A percentile compares a stretch with the other conserved stretches of the same genome.
These are phyloP conservation scores for Drosophila paulistorum DNA, from an alignment of 1,140 invertebrate genomes.

Conservation along the genomic window DNA sequence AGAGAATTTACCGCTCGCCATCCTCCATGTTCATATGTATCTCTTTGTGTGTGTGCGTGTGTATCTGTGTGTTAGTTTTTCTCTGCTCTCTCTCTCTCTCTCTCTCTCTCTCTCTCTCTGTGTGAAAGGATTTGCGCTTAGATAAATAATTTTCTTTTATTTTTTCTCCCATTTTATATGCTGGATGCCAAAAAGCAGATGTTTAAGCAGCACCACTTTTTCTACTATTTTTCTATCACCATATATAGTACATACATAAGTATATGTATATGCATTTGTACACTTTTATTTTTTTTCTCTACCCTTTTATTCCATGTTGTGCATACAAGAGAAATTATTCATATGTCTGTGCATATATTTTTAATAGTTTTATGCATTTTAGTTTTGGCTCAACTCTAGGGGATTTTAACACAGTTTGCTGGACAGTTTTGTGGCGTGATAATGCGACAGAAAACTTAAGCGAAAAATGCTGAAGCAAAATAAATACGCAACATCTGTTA, in stretches of 20 bases:
- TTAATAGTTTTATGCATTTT: slow-evolving; percentile 50
- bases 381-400: slow-evolving; percentile 2
- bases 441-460: neutral
- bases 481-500: neutral
- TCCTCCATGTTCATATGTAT: slow-evolving; percentile 11
- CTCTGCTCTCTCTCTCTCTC: neutral
- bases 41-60: slow-evolving; percentile 14
- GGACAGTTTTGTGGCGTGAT: slow-evolving; percentile 2
- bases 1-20: slow-evolving; percentile 57
- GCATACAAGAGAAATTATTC: slow-evolving; percentile 42
- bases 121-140: slow-evolving; percentile 70
- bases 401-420: neutral
- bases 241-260: no score
- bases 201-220: slow-evolving; percentile 50
- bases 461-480: neutral
- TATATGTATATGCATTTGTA: neutral
- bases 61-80: slow-evolving; percentile 20
- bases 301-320: slow-evolving; percentile 20
- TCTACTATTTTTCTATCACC: slow-evolving; percentile 44
- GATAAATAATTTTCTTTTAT: slow-evolving; percentile 59
- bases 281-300: slow-evolving; percentile 16
- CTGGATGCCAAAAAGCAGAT: slow-evolving; percentile 64
- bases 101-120: slow-evolving; percentile 18
- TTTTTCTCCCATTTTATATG: slow-evolving; percentile 54
- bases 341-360: slow-evolving; percentile 13